These are phyloP conservation scores for Onychostoma macrolepis DNA, from an alignment of 2,113 vertebrate species.

Conservation along the genomic window DNA sequence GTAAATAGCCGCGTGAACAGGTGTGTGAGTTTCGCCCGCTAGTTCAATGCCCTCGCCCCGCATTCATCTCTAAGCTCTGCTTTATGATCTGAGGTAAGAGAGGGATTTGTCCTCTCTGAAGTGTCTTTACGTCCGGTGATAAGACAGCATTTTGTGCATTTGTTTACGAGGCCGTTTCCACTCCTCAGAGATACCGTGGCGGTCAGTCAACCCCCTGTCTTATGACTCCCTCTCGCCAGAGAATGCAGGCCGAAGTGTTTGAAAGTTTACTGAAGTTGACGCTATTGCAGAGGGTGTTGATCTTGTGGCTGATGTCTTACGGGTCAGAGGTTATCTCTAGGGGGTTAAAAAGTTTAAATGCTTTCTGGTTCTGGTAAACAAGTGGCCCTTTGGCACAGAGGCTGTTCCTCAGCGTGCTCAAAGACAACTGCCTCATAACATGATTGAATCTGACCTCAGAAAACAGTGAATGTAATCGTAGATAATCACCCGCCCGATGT, in stretches of 20 bases:
- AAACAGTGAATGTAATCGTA: neutral
- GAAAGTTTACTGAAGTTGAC: neutral
- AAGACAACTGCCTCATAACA: neutral
- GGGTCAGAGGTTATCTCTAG: conserved; percentile 28
- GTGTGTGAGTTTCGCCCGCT: neutral
- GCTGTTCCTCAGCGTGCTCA: neutral
- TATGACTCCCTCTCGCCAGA: conserved; percentile 2
- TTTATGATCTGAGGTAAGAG: conserved; percentile 47
- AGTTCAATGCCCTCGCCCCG: conserved; percentile 14
- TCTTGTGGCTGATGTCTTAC: conserved; percentile 8
- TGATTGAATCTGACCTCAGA: neutral
- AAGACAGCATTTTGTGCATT: neutral
- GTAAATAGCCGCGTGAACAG: neutral
- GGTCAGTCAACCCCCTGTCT: conserved; percentile 37
- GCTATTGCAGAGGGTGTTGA: conserved; percentile 18
- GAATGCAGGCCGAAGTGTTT: conserved; percentile 19
- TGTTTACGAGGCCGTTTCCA: conserved; percentile 23
- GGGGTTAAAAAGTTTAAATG: conserved; percentile 9
- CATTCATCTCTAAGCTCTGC: conserved; percentile 29
- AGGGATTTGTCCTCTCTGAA: conserved; percentile 39
- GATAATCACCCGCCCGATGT: neutral
- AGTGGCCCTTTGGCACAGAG: conserved; percentile 22
- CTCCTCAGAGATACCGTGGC: conserved; percentile 25
- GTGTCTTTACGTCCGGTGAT: conserved; percentile 25
- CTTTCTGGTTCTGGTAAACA: conserved; percentile 24